Base-by-base conservation (phyloP, 1,140 invertebrate species). In the Ctenoplectra terminalis region DNA sequence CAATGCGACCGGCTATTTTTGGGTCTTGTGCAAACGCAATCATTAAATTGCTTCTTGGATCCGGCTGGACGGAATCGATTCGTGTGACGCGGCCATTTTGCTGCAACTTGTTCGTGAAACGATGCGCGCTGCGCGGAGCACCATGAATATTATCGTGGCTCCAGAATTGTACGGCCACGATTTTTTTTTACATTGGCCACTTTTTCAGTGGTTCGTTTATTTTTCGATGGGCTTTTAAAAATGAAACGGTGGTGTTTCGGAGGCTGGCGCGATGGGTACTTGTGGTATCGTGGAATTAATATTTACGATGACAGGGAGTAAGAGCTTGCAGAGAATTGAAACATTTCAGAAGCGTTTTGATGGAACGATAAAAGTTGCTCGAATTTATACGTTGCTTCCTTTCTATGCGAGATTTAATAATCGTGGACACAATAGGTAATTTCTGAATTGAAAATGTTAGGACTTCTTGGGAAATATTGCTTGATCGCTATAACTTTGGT, bases 1-100 rank as follows among this genome's bases (percentile, higher is more conserved):
- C 74, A 46, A 69, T 77, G 37, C 37, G 8, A 1, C 50, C 20
- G 7, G 29, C 15, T 34, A 56, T 54, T 67, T 77, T 77, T 23
- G 20, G 46, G 17, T 34, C 15, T n/a, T 20, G 34, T 54, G 34
- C 46, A 40, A 66, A 40, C 63, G 26, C 74, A 15, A 67, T 77
- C 50, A 52, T 76, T 69, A 69, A 69, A 69, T 77, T 46, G 26
- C 50, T 67, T 17, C 26, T 52, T 56, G 37, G 34, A 40, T 40
- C 8, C 26, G 31, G 0, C 34, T n/a, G n/a, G 34, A 48, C 37
- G 23, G 34, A 50, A 23, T 56, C 63, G 48, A 69, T 46, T 29
- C 20, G 26, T 40, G 1, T 29, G 17, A 8, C 8, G 34, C 20
- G n/a, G n/a, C 11, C 26, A 46, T 46, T 58, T 72, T 1, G 7